Evolutionary conservation across 2,113 vertebrate genomes (phyloP).

Genomic region (Pterocles burchelli): DNA sequence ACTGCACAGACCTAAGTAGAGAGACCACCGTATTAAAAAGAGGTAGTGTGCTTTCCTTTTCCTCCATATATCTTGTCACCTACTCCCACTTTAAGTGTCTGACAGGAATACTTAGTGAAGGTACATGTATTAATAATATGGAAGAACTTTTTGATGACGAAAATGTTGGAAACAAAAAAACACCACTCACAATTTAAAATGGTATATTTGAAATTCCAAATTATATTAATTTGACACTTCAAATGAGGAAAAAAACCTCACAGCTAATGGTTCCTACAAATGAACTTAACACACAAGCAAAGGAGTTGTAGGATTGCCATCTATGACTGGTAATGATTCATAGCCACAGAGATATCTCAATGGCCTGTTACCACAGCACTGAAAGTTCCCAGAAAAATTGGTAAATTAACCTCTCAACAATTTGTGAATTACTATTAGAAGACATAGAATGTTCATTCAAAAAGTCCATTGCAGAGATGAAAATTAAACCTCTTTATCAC

Average conservation of each 20-base stretch:
- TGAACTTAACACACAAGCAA: background rate
- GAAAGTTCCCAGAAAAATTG: background rate
- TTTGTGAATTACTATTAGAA: background rate
- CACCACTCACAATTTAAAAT: background rate
- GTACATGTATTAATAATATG: background rate
- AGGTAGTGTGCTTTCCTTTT: rapidly evolving
- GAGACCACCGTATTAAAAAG: background rate
- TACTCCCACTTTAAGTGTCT: background rate
- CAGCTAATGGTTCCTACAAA: background rate
- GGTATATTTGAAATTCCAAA: background rate
- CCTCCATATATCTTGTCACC: background rate
- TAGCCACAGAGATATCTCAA: background rate
- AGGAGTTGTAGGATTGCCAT: background rate
- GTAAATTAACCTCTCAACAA: background rate
- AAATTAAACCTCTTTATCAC: background rate
- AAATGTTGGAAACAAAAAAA: background rate
- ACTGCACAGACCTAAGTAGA: background rate
- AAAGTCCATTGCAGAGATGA: background rate
- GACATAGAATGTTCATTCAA: background rate
- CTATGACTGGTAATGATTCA: background rate
- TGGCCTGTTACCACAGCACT: background rate
- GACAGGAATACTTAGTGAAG: background rate
- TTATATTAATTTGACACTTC: background rate
- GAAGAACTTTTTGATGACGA: background rate
- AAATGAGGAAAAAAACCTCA: background rate